Conservation (phyloP, 2,797 vertebrate genomes). For the Buphagus erythrorhynchus region DNA sequence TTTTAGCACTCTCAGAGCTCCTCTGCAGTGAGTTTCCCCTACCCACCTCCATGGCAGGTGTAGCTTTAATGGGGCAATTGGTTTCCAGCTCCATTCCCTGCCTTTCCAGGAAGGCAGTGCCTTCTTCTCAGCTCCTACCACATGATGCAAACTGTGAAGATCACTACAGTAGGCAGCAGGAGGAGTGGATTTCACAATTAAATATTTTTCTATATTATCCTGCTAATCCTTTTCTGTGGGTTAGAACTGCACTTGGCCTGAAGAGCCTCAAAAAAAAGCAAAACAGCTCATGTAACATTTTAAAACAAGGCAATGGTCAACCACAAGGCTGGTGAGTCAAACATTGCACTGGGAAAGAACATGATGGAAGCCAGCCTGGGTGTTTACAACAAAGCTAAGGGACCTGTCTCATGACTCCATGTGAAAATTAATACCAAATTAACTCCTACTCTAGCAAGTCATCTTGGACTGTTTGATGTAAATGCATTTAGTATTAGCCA, state of each 20-base stretch:
- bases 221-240: background rate
- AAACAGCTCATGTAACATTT: background rate
- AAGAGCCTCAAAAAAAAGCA: background rate
- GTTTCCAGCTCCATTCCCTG: background rate
- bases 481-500: background rate
- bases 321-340: background rate
- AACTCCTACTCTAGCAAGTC: background rate
- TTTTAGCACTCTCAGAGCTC: background rate
- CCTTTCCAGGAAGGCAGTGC: background rate
- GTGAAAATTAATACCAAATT: background rate
- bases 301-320: background rate
- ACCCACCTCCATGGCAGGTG: background rate
- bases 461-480: background rate
- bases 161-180: background rate
- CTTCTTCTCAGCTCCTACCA: background rate
- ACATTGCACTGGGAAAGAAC: background rate
- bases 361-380: background rate
- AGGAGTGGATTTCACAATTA: slow-evolving; percentile 16
- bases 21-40: background rate
- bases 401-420: background rate
- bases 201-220: slow-evolving; percentile 22
- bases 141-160: background rate
- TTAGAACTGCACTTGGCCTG: background rate
- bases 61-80: background rate
- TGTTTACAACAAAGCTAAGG: background rate